A percentile compares a stretch with the other conserved stretches of the same genome.
These are phyloP conservation scores for Passer montanus DNA, from an alignment of 2,113 vertebrate genomes.

Conservation along the genomic window DNA sequence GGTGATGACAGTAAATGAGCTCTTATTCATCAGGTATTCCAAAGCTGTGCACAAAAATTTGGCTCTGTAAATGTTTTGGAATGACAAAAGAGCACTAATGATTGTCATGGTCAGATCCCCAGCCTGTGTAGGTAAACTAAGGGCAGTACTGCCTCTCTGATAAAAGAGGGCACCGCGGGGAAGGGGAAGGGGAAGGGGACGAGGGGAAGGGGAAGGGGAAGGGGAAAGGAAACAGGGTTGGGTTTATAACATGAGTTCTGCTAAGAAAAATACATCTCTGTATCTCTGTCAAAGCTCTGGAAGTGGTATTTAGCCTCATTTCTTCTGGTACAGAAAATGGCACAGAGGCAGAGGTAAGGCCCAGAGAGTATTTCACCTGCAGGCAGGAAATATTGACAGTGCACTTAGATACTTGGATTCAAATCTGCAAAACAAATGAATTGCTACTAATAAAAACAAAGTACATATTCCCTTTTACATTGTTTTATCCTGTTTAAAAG, in stretches of 20 bases:
- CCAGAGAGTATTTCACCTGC: not conserved
- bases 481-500: slow-evolving; percentile 73
- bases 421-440: slow-evolving; percentile 64
- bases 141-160: not conserved
- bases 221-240: not conserved
- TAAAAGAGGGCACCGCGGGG: not conserved
- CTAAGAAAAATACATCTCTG: not conserved
- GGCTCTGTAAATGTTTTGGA: not conserved
- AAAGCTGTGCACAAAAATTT: not conserved
- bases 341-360: not conserved
- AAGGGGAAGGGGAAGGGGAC: not conserved
- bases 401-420: slow-evolving; percentile 22
- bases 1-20: not conserved
- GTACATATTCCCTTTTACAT: slow-evolving; percentile 67
- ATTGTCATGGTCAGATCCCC: not conserved
- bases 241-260: not conserved
- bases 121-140: not conserved
- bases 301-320: not conserved
- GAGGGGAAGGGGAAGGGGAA: too few relatives aligned
- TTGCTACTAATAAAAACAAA: slow-evolving; percentile 67
- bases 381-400: slow-evolving; percentile 11
- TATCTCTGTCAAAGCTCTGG: not conserved
- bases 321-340: not conserved
- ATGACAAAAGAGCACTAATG: not conserved
- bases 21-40: not conserved